Evolutionary conservation across 1,140 invertebrate genomes (phyloP).

Genomic region (Polyergus mexicanus): DNA sequence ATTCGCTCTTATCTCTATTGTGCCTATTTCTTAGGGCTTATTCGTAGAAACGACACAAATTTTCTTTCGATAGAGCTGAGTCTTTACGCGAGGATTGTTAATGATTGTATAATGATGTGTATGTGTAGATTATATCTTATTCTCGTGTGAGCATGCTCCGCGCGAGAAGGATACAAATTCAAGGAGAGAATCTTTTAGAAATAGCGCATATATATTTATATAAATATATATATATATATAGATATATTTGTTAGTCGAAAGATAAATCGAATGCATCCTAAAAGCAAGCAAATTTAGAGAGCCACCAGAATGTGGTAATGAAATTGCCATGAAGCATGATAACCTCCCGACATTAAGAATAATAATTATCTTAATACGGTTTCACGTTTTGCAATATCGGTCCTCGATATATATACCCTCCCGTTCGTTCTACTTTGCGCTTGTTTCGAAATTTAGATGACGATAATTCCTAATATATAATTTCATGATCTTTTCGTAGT

Average conservation of each 20-base stretch:
- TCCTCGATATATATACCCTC: constrained; percentile 64
- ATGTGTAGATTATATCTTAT: constrained; percentile 41
- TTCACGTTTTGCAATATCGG: constrained; percentile 50
- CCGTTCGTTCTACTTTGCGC: constrained; percentile 67
- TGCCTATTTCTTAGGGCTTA: constrained; percentile 18
- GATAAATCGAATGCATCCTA: constrained; percentile 66
- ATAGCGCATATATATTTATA: constrained; percentile 1
- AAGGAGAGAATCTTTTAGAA: constrained; percentile 5
- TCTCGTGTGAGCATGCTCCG: constrained; percentile 70
- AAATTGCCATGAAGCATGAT: constrained; percentile 86
- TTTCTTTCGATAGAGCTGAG: constrained; percentile 14
- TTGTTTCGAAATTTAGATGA: constrained; percentile 72
- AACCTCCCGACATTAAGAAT: constrained; percentile 76
- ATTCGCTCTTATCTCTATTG: constrained; percentile 32
- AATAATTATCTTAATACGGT: constrained; percentile 68
- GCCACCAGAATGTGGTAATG: constrained; percentile 84
- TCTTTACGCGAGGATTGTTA: constrained; percentile 13
- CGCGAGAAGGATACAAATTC: constrained; percentile 21
- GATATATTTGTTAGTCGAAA: constrained; percentile 1
- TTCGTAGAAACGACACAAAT: constrained; percentile 1
- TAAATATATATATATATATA: neutral
- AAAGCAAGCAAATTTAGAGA: constrained; percentile 83
- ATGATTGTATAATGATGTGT: constrained; percentile 23
- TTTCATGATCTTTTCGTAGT: constrained; percentile 82
- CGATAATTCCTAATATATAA: constrained; percentile 77